These are phyloP conservation scores for Caradrina kadenii DNA, from an alignment of 2,888 invertebrate genomes.

Conservation along the genomic window DNA sequence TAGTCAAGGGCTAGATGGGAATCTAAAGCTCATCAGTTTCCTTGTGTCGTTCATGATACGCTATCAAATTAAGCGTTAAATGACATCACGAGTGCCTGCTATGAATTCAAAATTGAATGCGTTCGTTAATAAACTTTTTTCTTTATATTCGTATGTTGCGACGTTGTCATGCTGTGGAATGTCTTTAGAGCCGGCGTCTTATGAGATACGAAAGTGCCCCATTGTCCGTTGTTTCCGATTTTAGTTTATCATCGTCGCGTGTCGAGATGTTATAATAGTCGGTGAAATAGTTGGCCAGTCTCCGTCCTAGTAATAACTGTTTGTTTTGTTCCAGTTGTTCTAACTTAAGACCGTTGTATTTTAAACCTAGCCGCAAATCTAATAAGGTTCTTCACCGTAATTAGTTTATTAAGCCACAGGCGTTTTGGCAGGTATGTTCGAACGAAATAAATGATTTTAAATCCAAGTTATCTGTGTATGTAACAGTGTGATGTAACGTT, in stretches of 20 bases:
- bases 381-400: constrained; percentile 23
- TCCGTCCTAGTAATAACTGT: constrained; percentile 41
- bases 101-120: constrained; percentile 83
- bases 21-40: constrained; percentile 69
- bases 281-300: constrained; percentile 55
- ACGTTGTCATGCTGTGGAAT: constrained; percentile 75
- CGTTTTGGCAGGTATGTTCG: constrained; percentile 52
- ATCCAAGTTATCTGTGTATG: constrained; percentile 70
- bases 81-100: constrained; percentile 79
- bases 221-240: constrained; percentile 81
- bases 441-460: constrained; percentile 70
- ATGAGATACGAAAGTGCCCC: constrained; percentile 77
- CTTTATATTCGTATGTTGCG: constrained; percentile 70
- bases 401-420: constrained; percentile 40
- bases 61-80: constrained; percentile 79
- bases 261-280: constrained; percentile 64
- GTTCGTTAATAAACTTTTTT: constrained; percentile 83
- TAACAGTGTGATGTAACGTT: constrained; percentile 80
- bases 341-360: constrained; percentile 11
- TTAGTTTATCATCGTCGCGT: constrained; percentile 75
- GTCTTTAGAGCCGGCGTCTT: constrained; percentile 74
- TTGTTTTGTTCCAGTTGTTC: constrained; percentile 41
- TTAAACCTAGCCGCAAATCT: not conserved
- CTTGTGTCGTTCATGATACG: constrained; percentile 71
- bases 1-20: constrained; percentile 63